These are phyloP conservation scores for Lasioglossum malachurum DNA, from an alignment of 2,888 invertebrate species.

Conservation along the genomic window DNA sequence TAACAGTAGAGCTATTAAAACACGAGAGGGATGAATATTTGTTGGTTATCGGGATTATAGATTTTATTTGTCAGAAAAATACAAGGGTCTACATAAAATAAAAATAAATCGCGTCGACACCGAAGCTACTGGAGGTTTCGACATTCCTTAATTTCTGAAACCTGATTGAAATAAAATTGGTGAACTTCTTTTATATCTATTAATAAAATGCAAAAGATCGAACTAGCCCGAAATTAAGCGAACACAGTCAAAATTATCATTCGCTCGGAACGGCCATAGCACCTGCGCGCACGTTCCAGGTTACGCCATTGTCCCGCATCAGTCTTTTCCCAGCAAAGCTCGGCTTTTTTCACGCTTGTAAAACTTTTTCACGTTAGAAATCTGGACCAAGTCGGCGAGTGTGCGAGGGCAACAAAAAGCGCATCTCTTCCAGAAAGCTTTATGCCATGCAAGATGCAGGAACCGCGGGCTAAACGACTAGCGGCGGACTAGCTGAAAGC, in stretches of 20 bases:
- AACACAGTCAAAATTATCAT: not conserved
- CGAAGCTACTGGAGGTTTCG: not conserved
- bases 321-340: conserved; percentile 10
- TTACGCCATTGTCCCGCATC: not conserved
- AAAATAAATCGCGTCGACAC: not conserved
- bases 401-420: conserved; percentile 6
- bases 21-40: not conserved
- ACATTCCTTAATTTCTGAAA: not conserved
- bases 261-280: not conserved
- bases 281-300: not conserved
- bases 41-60: not conserved
- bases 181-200: too few species aligned
- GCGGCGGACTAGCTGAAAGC: conserved; percentile 71
- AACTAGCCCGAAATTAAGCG: too few species aligned
- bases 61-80: not conserved
- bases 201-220: too few species aligned
- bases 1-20: not conserved
- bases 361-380: conserved; percentile 41
- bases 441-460: conserved; percentile 50
- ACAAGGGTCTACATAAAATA: not conserved
- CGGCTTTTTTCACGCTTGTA: conserved; percentile 47
- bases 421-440: not conserved
- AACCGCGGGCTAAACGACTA: conserved; percentile 68
- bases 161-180: too few species aligned
- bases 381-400: conserved; percentile 30